Evolutionary conservation across 1,140 invertebrate species (phyloP), one percentile per base, ranked within the genome.

Genomic region (Drosophila biarmipes): DNA sequence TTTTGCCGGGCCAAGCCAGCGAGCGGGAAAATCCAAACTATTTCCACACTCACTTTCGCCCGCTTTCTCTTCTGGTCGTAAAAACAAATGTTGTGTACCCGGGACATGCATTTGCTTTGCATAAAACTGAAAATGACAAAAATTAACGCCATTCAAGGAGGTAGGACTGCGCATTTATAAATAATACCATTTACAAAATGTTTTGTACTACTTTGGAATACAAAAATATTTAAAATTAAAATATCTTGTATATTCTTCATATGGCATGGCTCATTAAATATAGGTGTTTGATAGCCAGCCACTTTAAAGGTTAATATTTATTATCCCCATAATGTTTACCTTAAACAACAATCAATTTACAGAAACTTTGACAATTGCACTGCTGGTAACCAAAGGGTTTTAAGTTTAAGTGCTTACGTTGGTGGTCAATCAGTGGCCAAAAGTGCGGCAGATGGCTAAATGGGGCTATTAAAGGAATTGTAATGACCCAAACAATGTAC

Each of bases 11-110:
- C 38, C 19, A 45, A 45, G 24, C 24, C 29, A 46, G 31, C 51
- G 31, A 48, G 49, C 49, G n/a, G 51, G 49, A 37, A 76, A 80
- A 68, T 86, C 37, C 42, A 68, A 79, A 61, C 68, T 48, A 73
- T 73, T 62, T 73, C 69, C 49, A 67, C 62, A 40, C 31, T 54
- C 21, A 21, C 46, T 10, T 8, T 46, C 43, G 14, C 21, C 21
- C 8, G 29, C 46, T 52, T 29, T 19, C 19, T 14, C 17, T 45
- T 29, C 10, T 14, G 17, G 31, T 53, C 35, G 37, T 73, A 54
- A 49, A 63, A 62, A 14, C 37, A 45, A 73, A 63, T 75, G 67
- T 71, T 71, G 64, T 74, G 51, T 52, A 64, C 34, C 31, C 31
- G 52, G 45, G 45, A 51, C 45, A 34, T 56, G 35, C 48, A 55